Evolutionary conservation across 2,113 vertebrate genomes (phyloP).

Genomic region (Tautogolabrus adspersus): DNA sequence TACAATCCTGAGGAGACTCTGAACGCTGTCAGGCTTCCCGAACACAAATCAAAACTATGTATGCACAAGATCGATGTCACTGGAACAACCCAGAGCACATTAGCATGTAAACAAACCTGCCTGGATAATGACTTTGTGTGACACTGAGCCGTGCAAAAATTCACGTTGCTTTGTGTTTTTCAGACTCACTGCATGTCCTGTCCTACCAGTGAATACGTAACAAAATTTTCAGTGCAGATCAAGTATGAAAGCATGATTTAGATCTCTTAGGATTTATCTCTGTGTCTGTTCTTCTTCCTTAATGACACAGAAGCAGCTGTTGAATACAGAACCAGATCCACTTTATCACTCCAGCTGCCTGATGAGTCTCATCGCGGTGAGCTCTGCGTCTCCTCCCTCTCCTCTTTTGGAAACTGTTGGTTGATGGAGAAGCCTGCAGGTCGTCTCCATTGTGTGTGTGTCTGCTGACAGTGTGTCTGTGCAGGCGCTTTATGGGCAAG

Average conservation of each 20-base stretch:
- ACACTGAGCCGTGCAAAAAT: no score
- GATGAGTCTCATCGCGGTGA: constrained; percentile 18
- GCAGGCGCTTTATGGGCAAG: constrained; percentile 55
- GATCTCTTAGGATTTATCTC: constrained; percentile 4
- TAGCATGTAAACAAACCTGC: no score
- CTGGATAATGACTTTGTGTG: no score
- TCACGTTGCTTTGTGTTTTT: no score
- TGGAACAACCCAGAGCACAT: no score
- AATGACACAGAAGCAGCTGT: constrained; percentile 37
- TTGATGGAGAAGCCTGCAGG: constrained; percentile 24
- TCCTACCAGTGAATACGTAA: no score
- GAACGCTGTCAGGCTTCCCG: no score
- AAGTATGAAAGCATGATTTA: not conserved
- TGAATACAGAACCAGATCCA: not conserved
- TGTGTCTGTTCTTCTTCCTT: constrained; percentile 31
- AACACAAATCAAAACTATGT: no score
- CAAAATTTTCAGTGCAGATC: not conserved
- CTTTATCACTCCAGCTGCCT: constrained; percentile 56
- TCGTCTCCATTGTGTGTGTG: constrained; percentile 38
- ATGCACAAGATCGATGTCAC: no score
- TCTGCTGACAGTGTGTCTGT: constrained; percentile 74
- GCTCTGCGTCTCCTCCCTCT: not conserved
- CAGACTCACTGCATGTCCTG: no score
- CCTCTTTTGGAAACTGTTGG: not conserved
- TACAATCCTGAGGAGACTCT: no score